Base-by-base conservation (phyloP, 2,113 vertebrate species). In the Forbesichthys papilliferus region DNA sequence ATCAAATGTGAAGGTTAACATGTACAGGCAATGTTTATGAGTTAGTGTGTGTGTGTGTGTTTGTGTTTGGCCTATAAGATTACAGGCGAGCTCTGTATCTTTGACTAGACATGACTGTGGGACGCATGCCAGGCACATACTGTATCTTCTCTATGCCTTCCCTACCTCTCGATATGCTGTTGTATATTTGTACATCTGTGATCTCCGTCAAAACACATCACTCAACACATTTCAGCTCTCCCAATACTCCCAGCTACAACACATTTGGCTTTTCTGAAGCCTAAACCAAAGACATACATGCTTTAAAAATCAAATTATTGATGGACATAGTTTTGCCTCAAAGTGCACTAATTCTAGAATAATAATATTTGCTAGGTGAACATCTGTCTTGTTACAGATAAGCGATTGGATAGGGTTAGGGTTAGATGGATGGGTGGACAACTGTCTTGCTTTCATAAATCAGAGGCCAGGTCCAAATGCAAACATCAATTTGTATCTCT, bases 31-130 rank as follows among this genome's bases (percentile, higher is more conserved):
- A 11, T 66, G 74, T 71, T 66, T 66, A 33, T 13, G 59, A 42
- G 36, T 6, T 20, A 36, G 59, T 61, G 59, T 61, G 59, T 61
- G 59, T 61, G n/a, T 47, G 60, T 47, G 59, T 9, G 59, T 61
- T 36, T n/a, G 14, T 61, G 36, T 52, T 11, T 6, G 51, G 7
- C 33, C 73, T 79, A 46, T 82, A 79, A 74, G 55, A 77, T 77
- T 79, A 56, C 54, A 57, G 49, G 46, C 48, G 54, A 71, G 54
- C 82, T 69, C 36, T 48, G 14, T 27, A 11, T 59, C 10, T n/a
- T 18, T 62, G 73, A 83, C 69, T n/a, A 81, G 78, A 80, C 86
- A 75, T 73, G 79, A 87, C 70, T 74, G 13, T 84, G 81, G 81
- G 77, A 74, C 20, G 18, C 3, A 20, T 67, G 79, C 79, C 83